These are phyloP conservation scores for Bombus picipes DNA, from an alignment of 1,140 invertebrate genomes.

Conservation along the genomic window DNA sequence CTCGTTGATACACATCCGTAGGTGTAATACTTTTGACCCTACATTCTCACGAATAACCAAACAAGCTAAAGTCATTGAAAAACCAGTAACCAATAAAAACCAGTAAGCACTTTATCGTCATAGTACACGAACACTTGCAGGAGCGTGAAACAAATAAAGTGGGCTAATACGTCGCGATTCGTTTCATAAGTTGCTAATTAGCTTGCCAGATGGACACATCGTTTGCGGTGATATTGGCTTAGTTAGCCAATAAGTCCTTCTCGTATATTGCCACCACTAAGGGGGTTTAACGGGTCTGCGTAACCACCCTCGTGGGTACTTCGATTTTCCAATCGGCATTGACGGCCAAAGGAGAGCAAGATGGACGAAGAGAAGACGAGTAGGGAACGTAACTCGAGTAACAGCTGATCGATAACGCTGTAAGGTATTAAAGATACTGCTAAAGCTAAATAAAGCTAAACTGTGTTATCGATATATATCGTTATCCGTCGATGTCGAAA, in stretches of 20 bases:
- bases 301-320: constrained; percentile 38
- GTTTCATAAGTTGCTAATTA: constrained; percentile 22
- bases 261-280: constrained; percentile 57
- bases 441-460: not conserved
- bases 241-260: constrained; percentile 71
- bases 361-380: constrained; percentile 7
- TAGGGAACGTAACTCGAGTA: constrained; percentile 54
- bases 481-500: not conserved
- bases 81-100: too few species aligned
- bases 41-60: too few species aligned
- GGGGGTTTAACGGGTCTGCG: constrained; percentile 40
- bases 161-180: not conserved
- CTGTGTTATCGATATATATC: not conserved
- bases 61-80: too few species aligned
- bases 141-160: too few species aligned
- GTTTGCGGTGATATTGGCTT: constrained; percentile 60
- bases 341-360: not conserved
- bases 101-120: too few species aligned
- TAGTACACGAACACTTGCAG: too few species aligned
- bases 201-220: constrained; percentile 27
- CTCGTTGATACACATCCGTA: too few species aligned
- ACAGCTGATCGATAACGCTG: constrained; percentile 12
- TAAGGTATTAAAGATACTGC: not conserved
- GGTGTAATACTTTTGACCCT: too few species aligned
- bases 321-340: constrained; percentile 51